Base-by-base conservation (phyloP, 2,797 vertebrate genomes). In the Cottoperca gobio region DNA sequence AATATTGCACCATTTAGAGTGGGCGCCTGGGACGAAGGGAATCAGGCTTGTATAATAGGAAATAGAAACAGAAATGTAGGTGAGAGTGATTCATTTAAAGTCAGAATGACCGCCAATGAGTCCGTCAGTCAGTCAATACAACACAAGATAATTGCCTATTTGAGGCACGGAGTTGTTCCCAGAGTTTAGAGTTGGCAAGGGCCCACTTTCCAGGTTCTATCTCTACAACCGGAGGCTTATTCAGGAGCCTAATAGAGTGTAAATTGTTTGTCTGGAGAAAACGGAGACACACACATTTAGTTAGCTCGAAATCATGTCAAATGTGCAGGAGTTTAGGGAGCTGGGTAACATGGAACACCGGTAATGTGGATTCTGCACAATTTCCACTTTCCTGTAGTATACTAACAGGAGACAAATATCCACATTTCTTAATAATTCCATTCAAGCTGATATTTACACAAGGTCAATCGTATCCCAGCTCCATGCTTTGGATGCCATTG, bases 361-460 rank as follows among this genome's bases (percentile, higher is more conserved):
- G 17, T 65, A 59, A 68, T 48, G 23, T 52, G 24, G 28, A 58
- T 72, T 55, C 26, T 43, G 55, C 45, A 54, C 55, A 72, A 82
- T 61, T 37, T 57, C 8, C 67, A 40, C 19, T 45, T 57, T 48
- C 2, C 61, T 58, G 75, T 49, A 52, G 24, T 53, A 5, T 28
- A 54, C 13, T 37, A 28, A 24, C 1, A 23, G 12, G 42, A 73
- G 55, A 69, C 55, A 86, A 60, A 77, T 50, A 67, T 62, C 35
- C 60, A 63, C 16, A 62, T 64, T 78, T 66, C 64, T 76, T 23
- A 75, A 74, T 86, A 79, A 84, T 86, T 85, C 8, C 9, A 49
- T 82, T 85, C 73, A 63, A 69, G 52, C 46, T 86, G 87, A 79
- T 91, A 89, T 92, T 92, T 92, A 69, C 78, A 81, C 81, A 66